These are phyloP conservation scores for Pampusana beccarii DNA, from an alignment of 2,113 vertebrate genomes.

Conservation along the genomic window DNA sequence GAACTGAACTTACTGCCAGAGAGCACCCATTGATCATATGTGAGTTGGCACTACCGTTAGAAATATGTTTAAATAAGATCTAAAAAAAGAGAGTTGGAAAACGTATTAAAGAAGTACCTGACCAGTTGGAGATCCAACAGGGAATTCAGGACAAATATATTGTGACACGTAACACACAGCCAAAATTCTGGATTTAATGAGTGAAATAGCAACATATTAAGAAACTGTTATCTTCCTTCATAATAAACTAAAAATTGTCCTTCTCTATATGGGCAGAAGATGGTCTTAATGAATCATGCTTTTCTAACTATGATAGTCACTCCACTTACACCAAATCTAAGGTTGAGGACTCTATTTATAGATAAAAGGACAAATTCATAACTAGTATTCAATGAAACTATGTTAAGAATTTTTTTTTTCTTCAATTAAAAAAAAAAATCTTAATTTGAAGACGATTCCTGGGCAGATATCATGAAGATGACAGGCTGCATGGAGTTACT, in stretches of 20 bases:
- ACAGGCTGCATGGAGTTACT: background rate
- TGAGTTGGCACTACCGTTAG: background rate
- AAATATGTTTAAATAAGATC: background rate
- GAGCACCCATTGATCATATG: background rate
- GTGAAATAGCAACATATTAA: background rate
- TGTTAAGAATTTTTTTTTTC: background rate
- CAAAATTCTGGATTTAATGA: background rate
- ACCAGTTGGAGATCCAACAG: background rate
- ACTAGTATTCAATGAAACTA: background rate
- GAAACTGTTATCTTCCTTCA: background rate
- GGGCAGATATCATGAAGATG: background rate
- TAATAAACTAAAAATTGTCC: background rate
- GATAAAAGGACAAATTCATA: background rate
- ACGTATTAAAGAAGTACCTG: background rate
- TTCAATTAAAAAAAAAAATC: background rate
- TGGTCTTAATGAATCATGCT: background rate
- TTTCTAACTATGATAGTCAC: background rate
- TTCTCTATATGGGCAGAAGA: background rate
- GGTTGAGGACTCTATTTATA: background rate
- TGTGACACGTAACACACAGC: background rate
- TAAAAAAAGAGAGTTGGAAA: background rate
- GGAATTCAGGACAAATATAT: background rate
- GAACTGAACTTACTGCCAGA: background rate
- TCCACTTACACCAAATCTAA: background rate
- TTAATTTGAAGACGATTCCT: background rate